Evolutionary conservation across 2,113 vertebrate species (phyloP), one percentile per base, ranked within the genome.

Genomic region (Anarhynchus alexandrinus): DNA sequence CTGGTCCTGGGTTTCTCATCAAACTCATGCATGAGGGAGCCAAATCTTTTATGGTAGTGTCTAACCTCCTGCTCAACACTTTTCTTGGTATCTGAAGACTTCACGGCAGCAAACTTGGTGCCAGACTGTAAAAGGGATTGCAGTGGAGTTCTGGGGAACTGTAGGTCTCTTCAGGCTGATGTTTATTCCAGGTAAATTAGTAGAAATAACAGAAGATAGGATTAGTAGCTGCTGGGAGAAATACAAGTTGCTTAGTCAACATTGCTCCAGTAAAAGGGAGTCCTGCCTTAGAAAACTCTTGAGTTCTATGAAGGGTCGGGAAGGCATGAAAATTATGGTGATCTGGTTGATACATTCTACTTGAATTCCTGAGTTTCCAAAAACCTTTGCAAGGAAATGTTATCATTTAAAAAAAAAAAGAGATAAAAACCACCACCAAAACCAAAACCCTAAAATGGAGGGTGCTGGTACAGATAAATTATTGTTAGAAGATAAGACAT

Each of bases 41-140:
- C n/a, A 19, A 45, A 51, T 67, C 0, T 0, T 23, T 25, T 36
- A 18, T 0, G 3, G n/a, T 32, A 6, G 9, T 3, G 4, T 29
- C 36, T 62, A 40, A 59, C 15, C 17, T 82, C 47, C 29, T 27
- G 3, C 62, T 72, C 36, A 34, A 52, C 83, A 23, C 17, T 51
- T 72, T 18, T 15, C 21, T 67, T 25, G 17, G 7, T 64, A 7
- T 72, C 76, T 36, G 27, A 55, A 67, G 57, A 26, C 10, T 61
- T 80, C 29, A 4, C 15, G 32, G 54, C 38, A 40, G 64, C 58
- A 72, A 59, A 64, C 32, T 49, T 19, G 14, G 42, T 54, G 29
- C 12, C 54, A 59, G 64, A 25, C 19, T 22, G 30, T 25, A 36
- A 72, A 93, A 51, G 9, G 49, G 25, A 12, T 71, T 76, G 29